Percentiles rank a stretch among this genome's conserved stretches.
Conservation (phyloP, 1,140 invertebrate species). For the Armadillidium nasatum region DNA sequence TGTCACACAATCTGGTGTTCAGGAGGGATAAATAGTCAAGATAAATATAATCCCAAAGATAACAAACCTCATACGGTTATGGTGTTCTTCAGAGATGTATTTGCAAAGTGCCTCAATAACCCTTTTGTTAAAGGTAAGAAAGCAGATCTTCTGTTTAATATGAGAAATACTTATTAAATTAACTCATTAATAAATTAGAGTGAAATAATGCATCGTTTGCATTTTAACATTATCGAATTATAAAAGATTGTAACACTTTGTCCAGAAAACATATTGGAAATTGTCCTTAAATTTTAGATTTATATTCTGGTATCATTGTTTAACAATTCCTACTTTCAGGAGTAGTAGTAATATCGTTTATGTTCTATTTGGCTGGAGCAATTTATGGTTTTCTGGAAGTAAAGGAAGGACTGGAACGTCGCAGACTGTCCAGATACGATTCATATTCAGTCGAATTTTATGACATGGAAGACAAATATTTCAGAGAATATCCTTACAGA, state of each 20-base stretch:
- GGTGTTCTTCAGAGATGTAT: constrained; percentile 79
- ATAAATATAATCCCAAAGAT: constrained; percentile 77
- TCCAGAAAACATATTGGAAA: too few species aligned
- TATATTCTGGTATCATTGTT: too few species aligned
- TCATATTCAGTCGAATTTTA: constrained; percentile 88
- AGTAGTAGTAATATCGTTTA: not conserved
- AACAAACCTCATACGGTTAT: constrained; percentile 82
- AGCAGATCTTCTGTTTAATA: too few species aligned
- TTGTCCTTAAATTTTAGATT: too few species aligned
- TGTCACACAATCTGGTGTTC: constrained; percentile 73
- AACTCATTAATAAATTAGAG: too few species aligned
- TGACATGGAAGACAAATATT: constrained; percentile 81
- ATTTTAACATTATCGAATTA: too few species aligned
- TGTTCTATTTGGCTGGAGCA: constrained; percentile 58
- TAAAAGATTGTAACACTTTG: too few species aligned
- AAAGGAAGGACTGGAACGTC: constrained; percentile 80
- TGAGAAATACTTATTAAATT: too few species aligned
- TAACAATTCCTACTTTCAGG: not conserved
- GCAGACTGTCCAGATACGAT: constrained; percentile 77
- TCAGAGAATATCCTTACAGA: constrained; percentile 83
- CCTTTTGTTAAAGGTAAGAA: constrained; percentile 63
- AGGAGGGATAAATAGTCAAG: constrained; percentile 73
- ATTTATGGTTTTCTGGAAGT: constrained; percentile 81
- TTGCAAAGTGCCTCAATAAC: constrained; percentile 71
- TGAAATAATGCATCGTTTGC: too few species aligned